Conservation (phyloP, 2,888 invertebrate species). For the Melanophora roralis region DNA sequence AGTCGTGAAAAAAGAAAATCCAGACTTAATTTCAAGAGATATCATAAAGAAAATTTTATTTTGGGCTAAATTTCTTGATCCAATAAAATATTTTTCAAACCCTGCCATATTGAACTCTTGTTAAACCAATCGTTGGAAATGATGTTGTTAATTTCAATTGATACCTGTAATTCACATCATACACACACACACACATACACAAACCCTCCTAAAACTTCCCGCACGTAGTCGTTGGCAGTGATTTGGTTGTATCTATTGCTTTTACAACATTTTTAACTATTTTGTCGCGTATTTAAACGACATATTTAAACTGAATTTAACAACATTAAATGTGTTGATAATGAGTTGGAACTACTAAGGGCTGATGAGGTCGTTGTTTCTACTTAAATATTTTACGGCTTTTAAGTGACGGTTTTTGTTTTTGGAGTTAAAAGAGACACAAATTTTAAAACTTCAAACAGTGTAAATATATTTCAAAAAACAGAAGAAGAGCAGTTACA, state of each 20-base stretch:
- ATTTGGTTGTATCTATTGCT: slow-evolving; percentile 11
- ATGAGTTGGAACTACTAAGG: slow-evolving; percentile 43
- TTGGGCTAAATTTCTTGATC: too few species aligned
- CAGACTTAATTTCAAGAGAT: too few species aligned
- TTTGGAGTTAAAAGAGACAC: not conserved
- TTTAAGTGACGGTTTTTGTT: not conserved
- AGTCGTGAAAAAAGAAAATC: too few species aligned
- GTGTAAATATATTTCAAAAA: slow-evolving; percentile 37
- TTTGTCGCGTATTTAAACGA: slow-evolving; percentile 50
- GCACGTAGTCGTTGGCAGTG: not conserved
- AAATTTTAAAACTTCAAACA: slow-evolving; percentile 34
- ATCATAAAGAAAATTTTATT: too few species aligned
- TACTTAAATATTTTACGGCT: slow-evolving; percentile 39
- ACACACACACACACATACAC: not conserved
- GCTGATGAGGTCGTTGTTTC: slow-evolving; percentile 17
- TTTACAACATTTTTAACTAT: slow-evolving; percentile 46
- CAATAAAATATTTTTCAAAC: not conserved
- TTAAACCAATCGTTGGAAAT: slow-evolving; percentile 32
- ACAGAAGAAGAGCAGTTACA: slow-evolving; percentile 30
- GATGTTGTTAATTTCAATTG: slow-evolving; percentile 58
- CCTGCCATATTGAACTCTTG: not conserved
- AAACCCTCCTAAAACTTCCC: not conserved
- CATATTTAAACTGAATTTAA: slow-evolving; percentile 18
- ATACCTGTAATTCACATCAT: slow-evolving; percentile 45
- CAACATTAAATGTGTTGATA: slow-evolving; percentile 51